These are phyloP conservation scores for Microlaimidae sp. DNA, from an alignment of 2,888 invertebrate species.

Conservation along the genomic window DNA sequence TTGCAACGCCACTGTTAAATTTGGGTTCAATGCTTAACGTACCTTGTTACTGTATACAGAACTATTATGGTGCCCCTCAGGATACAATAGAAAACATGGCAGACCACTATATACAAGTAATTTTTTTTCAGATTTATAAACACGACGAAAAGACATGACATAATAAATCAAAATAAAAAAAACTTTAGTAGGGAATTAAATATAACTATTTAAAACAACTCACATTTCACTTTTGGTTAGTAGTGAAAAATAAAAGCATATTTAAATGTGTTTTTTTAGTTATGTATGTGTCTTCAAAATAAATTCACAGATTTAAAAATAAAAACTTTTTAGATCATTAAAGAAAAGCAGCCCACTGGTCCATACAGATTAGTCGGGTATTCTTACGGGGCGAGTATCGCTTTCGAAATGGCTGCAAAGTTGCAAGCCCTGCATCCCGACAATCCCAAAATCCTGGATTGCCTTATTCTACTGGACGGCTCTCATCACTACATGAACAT, in stretches of 20 bases:
- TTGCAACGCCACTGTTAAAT: constrained; percentile 51
- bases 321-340: constrained; percentile 53
- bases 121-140: too few relatives aligned
- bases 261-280: too few relatives aligned
- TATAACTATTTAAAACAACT: too few relatives aligned
- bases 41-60: constrained; percentile 75
- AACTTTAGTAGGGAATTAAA: too few relatives aligned
- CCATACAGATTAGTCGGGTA: constrained; percentile 81
- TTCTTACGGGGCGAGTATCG: constrained; percentile 83
- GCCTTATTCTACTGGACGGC: constrained; percentile 70
- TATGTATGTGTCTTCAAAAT: too few relatives aligned
- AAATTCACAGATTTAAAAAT: too few relatives aligned
- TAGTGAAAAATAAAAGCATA: background rate
- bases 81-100: constrained; percentile 56
- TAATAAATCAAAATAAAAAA: too few relatives aligned
- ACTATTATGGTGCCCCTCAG: constrained; percentile 57
- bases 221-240: background rate
- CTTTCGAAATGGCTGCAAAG: constrained; percentile 79
- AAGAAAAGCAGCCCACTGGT: constrained; percentile 55
- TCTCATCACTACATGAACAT: constrained; percentile 42
- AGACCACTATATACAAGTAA: constrained; percentile 37
- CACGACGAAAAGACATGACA: too few relatives aligned
- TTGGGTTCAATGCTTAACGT: constrained; percentile 55
- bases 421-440: constrained; percentile 45
- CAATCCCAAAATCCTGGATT: too few relatives aligned